phyloP scores from a whole-genome alignment of 2,113 vertebrate genomes.

The Calonectris borealis region DNA sequence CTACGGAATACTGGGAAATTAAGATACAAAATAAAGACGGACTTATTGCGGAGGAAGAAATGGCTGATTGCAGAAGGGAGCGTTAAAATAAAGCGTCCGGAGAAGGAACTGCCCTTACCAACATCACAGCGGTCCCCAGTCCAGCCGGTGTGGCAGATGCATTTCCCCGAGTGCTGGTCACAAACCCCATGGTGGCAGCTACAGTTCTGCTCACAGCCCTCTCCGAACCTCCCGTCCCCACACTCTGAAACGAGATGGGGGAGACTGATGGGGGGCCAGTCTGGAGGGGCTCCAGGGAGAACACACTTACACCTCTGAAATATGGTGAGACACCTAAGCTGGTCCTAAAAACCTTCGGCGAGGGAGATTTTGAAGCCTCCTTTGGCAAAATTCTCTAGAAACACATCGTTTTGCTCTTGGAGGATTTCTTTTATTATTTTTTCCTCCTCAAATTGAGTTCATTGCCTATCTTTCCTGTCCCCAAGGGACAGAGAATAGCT shows the following conservation, averaged over 20 bases:
- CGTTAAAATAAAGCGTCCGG: neutral
- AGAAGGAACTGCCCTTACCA: constrained; percentile 2
- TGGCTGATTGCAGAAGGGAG: neutral
- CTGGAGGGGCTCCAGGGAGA: neutral
- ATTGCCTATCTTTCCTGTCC: neutral
- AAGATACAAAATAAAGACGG: neutral
- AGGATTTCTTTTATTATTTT: neutral
- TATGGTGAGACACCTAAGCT: neutral
- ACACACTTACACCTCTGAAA: neutral
- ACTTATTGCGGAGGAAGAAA: neutral
- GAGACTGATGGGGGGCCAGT: neutral
- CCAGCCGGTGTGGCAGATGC: constrained; percentile 14
- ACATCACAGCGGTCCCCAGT: constrained; percentile 3
- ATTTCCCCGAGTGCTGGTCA: neutral
- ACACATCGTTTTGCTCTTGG: accelerated
- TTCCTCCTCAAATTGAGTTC: neutral
- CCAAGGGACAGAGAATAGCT: neutral
- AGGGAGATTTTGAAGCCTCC: neutral
- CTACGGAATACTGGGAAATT: neutral
- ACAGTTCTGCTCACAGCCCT: constrained; percentile 37
- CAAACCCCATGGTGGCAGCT: constrained; percentile 43
- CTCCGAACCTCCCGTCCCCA: neutral
- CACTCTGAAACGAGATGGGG: neutral
- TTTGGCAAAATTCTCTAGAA: neutral
- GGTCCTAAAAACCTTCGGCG: neutral